Conservation (phyloP, 2,888 invertebrate species). For the Tetragonisca angustula region DNA sequence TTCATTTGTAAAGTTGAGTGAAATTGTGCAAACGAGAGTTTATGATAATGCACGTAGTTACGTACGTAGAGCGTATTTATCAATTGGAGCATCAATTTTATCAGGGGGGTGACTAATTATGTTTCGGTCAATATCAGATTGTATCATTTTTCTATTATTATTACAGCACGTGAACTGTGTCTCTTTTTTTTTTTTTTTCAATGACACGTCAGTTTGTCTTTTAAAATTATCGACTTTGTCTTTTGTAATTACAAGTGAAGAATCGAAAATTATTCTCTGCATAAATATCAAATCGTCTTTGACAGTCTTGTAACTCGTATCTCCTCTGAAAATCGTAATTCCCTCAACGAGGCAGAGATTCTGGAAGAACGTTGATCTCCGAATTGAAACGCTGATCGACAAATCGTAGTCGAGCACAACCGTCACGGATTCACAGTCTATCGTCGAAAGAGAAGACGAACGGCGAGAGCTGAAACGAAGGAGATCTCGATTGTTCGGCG, state of each 20-base stretch:
- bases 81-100: too few species aligned
- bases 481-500: constrained; percentile 1
- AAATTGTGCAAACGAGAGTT: too few species aligned
- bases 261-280: neutral
- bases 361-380: neutral
- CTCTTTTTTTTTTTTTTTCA: too few species aligned
- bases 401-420: too few species aligned
- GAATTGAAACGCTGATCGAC: neutral
- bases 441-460: neutral
- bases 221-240: neutral
- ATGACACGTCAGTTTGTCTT: neutral
- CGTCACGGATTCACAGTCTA: too few species aligned
- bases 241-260: neutral
- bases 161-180: neutral
- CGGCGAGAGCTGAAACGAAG: neutral
- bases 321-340: neutral
- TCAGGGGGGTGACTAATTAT: too few species aligned
- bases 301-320: neutral
- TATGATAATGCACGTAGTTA: too few species aligned
- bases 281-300: neutral
- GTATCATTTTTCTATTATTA: neutral
- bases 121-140: too few species aligned
- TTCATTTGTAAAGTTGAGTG: too few species aligned
- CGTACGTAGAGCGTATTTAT: too few species aligned
- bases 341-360: neutral